Evolutionary conservation across 2,888 invertebrate genomes (phyloP).

Genomic region (Fragum sueziense): DNA sequence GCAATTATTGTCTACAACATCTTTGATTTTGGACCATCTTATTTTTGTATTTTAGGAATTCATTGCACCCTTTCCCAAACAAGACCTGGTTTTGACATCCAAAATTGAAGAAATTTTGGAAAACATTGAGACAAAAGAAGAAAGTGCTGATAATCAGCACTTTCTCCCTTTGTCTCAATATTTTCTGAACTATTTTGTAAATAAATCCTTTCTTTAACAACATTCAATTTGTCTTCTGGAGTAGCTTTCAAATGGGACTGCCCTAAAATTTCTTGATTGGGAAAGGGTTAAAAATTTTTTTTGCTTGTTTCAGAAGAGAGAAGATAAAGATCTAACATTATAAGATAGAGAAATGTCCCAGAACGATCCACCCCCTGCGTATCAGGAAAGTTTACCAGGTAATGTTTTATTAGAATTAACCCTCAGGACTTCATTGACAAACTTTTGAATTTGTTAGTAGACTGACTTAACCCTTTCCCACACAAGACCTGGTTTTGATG

Average conservation of each 20-base stretch:
- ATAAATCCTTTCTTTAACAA: too few species aligned
- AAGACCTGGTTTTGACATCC: not conserved
- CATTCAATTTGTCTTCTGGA: too few species aligned
- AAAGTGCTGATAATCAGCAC: not conserved
- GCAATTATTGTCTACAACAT: too few species aligned
- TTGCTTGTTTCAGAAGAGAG: too few species aligned
- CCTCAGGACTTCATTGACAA: not conserved
- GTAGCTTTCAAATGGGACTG: too few species aligned
- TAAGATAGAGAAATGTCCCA: slow-evolving; percentile 29
- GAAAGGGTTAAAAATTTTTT: too few species aligned
- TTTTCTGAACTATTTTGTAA: too few species aligned
- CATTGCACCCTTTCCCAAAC: too few species aligned
- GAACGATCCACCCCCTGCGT: slow-evolving; percentile 47
- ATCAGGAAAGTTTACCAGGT: slow-evolving; percentile 44
- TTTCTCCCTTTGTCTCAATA: not conserved
- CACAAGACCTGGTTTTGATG: not conserved
- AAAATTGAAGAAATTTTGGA: not conserved
- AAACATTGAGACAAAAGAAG: not conserved
- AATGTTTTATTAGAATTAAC: not conserved
- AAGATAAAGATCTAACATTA: too few species aligned
- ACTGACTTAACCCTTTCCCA: not conserved
- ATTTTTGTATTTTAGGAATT: too few species aligned
- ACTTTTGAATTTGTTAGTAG: too few species aligned
- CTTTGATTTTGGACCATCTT: too few species aligned
- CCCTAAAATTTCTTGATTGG: not conserved